phyloP scores from a whole-genome alignment of 2,888 invertebrate species.

The Pristionchus arcanus region DNA sequence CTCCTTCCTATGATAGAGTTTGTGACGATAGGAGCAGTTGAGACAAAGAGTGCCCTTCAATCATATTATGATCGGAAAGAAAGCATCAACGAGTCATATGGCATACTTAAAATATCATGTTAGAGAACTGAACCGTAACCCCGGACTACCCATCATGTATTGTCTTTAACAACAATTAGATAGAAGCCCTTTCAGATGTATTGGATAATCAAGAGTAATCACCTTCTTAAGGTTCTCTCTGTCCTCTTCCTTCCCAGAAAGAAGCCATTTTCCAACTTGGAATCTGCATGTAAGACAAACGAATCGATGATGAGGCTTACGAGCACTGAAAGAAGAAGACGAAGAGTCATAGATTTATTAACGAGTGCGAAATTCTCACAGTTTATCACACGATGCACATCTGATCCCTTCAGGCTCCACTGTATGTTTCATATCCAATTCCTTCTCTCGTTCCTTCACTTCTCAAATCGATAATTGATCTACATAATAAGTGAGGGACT shows the following conservation, averaged over 20 bases:
- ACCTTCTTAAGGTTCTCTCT: neutral
- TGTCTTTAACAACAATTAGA: too few relatives aligned
- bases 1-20: neutral
- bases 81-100: too few relatives aligned
- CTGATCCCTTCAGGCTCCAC: neutral
- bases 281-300: neutral
- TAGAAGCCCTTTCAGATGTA: neutral
- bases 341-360: neutral
- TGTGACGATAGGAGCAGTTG: neutral
- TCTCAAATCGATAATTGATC: neutral
- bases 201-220: neutral
- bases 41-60: neutral
- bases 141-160: too few relatives aligned
- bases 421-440: neutral
- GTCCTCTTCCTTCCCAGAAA: neutral
- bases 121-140: too few relatives aligned
- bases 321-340: neutral
- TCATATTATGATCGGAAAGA: neutral
- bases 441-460: neutral
- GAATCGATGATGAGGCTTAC: slow-evolving; percentile 2
- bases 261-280: neutral
- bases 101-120: too few relatives aligned
- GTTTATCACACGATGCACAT: neutral
- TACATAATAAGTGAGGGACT: neutral
- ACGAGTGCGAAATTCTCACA: neutral